Conservation (phyloP, 2,888 invertebrate species). For the Trimorus sp. region DNA sequence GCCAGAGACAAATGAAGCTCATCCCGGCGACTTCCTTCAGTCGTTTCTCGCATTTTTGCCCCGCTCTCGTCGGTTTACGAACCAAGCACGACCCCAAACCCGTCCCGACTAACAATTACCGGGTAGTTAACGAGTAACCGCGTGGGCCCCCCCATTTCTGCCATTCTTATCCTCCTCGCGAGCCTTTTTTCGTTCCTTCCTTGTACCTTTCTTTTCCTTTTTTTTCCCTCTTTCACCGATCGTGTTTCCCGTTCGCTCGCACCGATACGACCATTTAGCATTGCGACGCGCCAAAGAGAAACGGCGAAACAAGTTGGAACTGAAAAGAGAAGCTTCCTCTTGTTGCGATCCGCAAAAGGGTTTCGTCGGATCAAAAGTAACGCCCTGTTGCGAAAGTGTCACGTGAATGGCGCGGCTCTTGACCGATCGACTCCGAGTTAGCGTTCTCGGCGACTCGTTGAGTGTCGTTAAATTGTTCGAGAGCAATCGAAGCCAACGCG, state of each 20-base stretch:
- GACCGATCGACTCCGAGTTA: no score
- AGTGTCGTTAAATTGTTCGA: no score
- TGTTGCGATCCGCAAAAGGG: slow-evolving; percentile 32
- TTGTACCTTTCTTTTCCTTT: neutral
- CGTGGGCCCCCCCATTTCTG: slow-evolving; percentile 32
- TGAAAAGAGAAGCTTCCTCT: slow-evolving; percentile 43
- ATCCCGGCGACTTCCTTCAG: slow-evolving; percentile 56
- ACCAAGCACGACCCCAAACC: slow-evolving; percentile 61
- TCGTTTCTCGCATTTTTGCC: slow-evolving; percentile 52
- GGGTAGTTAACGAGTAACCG: slow-evolving; percentile 75
- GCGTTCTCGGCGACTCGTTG: no score
- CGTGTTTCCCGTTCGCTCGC: slow-evolving; percentile 49
- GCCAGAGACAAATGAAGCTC: slow-evolving; percentile 63
- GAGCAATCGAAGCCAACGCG: no score
- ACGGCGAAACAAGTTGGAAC: slow-evolving; percentile 44
- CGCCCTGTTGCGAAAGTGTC: slow-evolving; percentile 11
- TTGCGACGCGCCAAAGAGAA: slow-evolving; percentile 34
- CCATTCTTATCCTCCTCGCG: slow-evolving; percentile 36
- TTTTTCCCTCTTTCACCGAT: slow-evolving; percentile 45
- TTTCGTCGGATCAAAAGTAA: slow-evolving; percentile 26
- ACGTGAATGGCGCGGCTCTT: neutral
- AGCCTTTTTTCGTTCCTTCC: slow-evolving; percentile 21
- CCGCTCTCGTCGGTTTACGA: slow-evolving; percentile 60
- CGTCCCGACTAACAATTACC: slow-evolving; percentile 76
- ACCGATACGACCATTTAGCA: slow-evolving; percentile 53